phyloP scores from a whole-genome alignment of 2,888 invertebrate species.

The Pyrochroa serraticornis region DNA sequence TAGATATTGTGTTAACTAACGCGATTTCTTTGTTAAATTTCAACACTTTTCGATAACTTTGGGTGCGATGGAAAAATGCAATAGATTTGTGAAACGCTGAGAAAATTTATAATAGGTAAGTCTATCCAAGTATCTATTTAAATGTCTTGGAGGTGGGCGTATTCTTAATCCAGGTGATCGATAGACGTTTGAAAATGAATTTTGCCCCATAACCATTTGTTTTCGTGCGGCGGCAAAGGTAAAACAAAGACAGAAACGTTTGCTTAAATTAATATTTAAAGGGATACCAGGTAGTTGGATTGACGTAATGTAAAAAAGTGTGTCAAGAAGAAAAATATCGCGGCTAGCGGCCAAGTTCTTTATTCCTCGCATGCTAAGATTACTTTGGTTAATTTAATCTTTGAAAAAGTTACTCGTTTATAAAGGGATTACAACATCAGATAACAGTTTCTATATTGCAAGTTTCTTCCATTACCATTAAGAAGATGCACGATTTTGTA shows the following conservation, averaged over 20 bases:
- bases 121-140: not conserved
- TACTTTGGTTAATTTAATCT: constrained; percentile 20
- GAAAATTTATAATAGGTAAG: no score
- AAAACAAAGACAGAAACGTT: constrained; percentile 34
- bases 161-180: constrained; percentile 45
- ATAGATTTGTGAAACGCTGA: not conserved
- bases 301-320: constrained; percentile 40
- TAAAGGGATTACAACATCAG: not conserved
- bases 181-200: constrained; percentile 45
- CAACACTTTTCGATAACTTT: no score
- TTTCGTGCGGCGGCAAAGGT: constrained; percentile 5
- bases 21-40: no score
- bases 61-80: not conserved
- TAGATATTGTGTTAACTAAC: no score
- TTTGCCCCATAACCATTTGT: constrained; percentile 14
- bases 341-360: constrained; percentile 11
- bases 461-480: no score
- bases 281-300: constrained; percentile 43
- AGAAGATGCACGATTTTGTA: no score
- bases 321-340: constrained; percentile 30
- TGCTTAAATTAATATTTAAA: constrained; percentile 43
- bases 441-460: no score
- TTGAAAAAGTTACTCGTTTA: constrained; percentile 3
- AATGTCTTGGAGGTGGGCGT: constrained; percentile 48
- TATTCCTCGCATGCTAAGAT: constrained; percentile 13